Conservation (phyloP, 2,113 vertebrate genomes). For the Gymnogyps californianus region DNA sequence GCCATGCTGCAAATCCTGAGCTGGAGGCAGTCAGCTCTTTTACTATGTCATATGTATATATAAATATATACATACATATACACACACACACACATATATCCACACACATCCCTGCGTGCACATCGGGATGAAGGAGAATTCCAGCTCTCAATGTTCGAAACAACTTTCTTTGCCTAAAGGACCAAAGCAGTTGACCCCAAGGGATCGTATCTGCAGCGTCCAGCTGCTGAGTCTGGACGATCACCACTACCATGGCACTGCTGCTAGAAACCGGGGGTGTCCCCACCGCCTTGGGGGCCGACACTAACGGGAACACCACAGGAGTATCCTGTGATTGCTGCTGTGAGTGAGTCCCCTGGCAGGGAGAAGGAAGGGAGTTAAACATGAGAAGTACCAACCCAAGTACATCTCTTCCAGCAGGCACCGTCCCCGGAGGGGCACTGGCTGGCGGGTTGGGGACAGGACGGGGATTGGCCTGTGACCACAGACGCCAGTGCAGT, state of each 20-base stretch:
- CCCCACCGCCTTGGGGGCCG: accelerated
- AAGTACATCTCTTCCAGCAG: background rate
- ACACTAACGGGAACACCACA: accelerated
- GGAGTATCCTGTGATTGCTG: accelerated
- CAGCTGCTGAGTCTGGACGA: background rate
- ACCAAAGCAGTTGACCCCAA: background rate
- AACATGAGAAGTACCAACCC: accelerated
- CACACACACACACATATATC: accelerated
- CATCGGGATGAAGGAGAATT: accelerated
- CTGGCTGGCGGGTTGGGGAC: accelerated
- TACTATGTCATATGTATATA: accelerated
- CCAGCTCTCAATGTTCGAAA: accelerated
- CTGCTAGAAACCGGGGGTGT: background rate
- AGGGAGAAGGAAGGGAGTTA: background rate
- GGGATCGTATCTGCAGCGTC: background rate
- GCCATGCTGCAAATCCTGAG: background rate
- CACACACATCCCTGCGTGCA: accelerated
- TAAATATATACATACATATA: background rate
- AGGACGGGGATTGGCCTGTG: accelerated
- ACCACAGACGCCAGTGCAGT: accelerated
- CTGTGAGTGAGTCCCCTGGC: accelerated
- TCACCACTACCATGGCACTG: background rate
- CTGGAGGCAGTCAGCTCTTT: background rate
- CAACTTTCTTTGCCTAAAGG: background rate
- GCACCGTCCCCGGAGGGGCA: background rate